phyloP scores from a whole-genome alignment of 64 coral and sea anemone species.

The Hydrozoanthus tunicans region DNA sequence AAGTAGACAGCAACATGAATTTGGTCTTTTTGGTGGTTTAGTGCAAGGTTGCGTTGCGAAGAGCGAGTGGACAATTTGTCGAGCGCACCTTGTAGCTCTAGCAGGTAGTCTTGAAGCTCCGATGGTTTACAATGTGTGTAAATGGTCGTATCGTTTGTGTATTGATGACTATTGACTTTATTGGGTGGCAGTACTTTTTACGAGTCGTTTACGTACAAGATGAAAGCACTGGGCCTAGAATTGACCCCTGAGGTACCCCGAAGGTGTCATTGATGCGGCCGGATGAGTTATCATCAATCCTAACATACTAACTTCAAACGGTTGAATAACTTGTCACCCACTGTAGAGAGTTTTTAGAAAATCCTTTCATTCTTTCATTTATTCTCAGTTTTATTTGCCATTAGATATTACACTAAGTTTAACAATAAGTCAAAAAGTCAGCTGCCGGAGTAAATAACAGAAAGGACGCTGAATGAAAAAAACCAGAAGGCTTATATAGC shows the following conservation, averaged over 20 bases:
- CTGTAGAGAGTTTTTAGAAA: not conserved
- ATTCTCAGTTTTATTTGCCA: too few species aligned
- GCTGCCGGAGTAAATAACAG: too few species aligned
- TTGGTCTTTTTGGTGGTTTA: slow-evolving; percentile 6
- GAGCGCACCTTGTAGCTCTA: not conserved
- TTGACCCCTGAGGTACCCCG: not conserved
- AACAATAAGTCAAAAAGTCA: too few species aligned
- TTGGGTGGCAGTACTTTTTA: not conserved
- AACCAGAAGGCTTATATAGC: too few species aligned
- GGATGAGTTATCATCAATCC: too few species aligned
- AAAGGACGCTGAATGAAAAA: too few species aligned
- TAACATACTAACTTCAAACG: too few species aligned
- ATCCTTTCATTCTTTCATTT: not conserved
- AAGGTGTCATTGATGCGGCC: too few species aligned
- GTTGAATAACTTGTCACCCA: too few species aligned
- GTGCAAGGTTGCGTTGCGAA: not conserved
- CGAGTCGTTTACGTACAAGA: not conserved
- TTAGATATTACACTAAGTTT: too few species aligned
- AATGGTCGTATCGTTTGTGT: slow-evolving; percentile 8
- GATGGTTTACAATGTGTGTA: slow-evolving; percentile 38
- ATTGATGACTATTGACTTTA: slow-evolving; percentile 1
- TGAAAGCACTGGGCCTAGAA: not conserved
- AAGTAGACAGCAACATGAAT: not conserved
- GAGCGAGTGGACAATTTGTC: slow-evolving; percentile 24
- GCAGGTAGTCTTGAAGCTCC: not conserved